Base-by-base conservation (phyloP, 2,888 invertebrate species). In the Lasius fuliginosus region DNA sequence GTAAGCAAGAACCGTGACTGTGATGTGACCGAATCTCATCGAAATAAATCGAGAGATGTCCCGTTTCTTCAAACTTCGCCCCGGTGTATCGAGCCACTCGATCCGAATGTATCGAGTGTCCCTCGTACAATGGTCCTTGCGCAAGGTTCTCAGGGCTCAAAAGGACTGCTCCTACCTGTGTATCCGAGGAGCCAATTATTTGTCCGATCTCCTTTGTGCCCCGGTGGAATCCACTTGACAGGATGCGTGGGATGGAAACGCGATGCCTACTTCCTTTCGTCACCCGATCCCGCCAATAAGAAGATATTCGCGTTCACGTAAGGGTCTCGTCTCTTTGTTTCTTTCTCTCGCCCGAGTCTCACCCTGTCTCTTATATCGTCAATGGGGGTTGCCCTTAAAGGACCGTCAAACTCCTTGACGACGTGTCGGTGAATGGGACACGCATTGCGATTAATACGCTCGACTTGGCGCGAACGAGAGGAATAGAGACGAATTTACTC, bases 231-330 rank as follows among this genome's bases (percentile, higher is more conserved):
- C 92, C 93, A 94, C 94, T 95, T 94, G 94, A 94, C 94, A 94
- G 93, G 93, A 94, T 94, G 94, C 94, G 94, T 94, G 93, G 94
- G 94, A 94, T 88, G 91, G 92, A 91, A 94, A 95, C 91, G 84
- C 91, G 94, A 95, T 92, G 92, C 92, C 90, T 90, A 92, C 93
- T 94, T 95, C 94, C 95, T 94, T 87, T 89, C 89, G 94, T 91
- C 93, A 94, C 89, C 87, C 89, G 93, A 94, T 90, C 91, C 92
- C 89, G 83, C 88, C 86, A 79, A 90, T 84, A 71, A 84, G 53
- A 53, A 53, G 85, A 68, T 62, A 58, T 75, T 65, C 49, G 83
- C 65, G 68, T 68, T 60, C 42, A 53, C 53, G 9, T 30, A 60
- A 77, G 85, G 82, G 73, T 74, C 68, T 79, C 75, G 73, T 79